A percentile compares a stretch with the other conserved stretches of the same genome.
Conservation (phyloP, 2,888 invertebrate genomes). For the Exocentrus adspersus region DNA sequence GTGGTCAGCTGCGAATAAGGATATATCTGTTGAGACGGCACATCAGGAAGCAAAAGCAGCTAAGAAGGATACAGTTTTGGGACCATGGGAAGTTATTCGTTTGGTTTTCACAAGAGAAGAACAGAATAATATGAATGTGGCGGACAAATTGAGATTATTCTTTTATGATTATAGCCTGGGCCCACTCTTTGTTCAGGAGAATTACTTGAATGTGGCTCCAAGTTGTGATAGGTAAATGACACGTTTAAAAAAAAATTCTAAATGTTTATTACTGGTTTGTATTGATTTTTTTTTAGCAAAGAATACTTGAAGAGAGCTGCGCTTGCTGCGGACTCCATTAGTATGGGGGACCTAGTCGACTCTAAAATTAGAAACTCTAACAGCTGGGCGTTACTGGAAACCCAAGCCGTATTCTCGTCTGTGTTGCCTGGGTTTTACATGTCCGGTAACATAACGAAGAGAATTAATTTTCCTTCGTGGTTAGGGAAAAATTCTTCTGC, state of each 20-base stretch:
- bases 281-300: slow-evolving; percentile 33
- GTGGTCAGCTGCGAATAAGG: slow-evolving; percentile 72
- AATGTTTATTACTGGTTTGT: too few species aligned
- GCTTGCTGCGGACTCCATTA: slow-evolving; percentile 86
- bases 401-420: slow-evolving; percentile 87
- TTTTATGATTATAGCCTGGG: slow-evolving; percentile 96
- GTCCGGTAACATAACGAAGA: slow-evolving; percentile 80
- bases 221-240: slow-evolving; percentile 75
- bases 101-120: slow-evolving; percentile 87
- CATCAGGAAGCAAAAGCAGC: slow-evolving; percentile 69
- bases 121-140: slow-evolving; percentile 79
- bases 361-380: slow-evolving; percentile 80
- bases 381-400: slow-evolving; percentile 89
- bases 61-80: slow-evolving; percentile 87
- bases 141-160: slow-evolving; percentile 90
- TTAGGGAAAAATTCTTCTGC: slow-evolving; percentile 93
- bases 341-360: slow-evolving; percentile 87
- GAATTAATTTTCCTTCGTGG: slow-evolving; percentile 94
- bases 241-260: too few species aligned
- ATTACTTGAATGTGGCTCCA: slow-evolving; percentile 87
- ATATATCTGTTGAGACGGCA: slow-evolving; percentile 64
- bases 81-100: slow-evolving; percentile 92
- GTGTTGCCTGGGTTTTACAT: slow-evolving; percentile 90
- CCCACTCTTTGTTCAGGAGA: slow-evolving; percentile 98
- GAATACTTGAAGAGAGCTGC: slow-evolving; percentile 70